These are phyloP conservation scores for Lycaon pictus DNA, from an alignment of 2,113 vertebrate genomes.

Conservation along the genomic window DNA sequence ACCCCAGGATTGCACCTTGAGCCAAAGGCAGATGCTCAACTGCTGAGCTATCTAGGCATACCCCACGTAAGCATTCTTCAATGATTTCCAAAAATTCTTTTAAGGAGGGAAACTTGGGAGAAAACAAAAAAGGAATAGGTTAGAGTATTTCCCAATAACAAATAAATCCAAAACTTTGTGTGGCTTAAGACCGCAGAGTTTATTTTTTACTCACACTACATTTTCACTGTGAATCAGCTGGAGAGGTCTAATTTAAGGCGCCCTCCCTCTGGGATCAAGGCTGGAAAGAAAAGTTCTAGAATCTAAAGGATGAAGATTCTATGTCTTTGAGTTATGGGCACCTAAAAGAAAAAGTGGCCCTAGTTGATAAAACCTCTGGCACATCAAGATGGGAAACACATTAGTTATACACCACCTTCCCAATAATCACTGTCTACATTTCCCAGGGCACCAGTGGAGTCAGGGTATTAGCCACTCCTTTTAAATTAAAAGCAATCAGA, in stretches of 20 bases:
- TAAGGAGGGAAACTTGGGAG: neutral
- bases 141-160: neutral
- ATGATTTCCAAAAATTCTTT: neutral
- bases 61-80: neutral
- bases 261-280: neutral
- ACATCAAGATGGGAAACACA: neutral
- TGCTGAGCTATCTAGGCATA: no score
- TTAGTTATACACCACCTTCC: neutral
- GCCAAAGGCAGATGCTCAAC: no score
- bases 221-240: neutral
- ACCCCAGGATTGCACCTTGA: no score
- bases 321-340: neutral
- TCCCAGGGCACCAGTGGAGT: neutral
- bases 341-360: neutral
- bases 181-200: neutral
- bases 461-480: neutral
- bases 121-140: neutral
- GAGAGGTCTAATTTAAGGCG: neutral
- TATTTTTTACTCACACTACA: neutral
- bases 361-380: neutral
- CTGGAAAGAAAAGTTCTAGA: neutral
- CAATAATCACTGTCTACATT: neutral
- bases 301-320: neutral
- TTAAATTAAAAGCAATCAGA: constrained; percentile 54
- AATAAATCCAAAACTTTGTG: neutral